Conservation (phyloP, 2,888 invertebrate species). For the Leptura quadrifasciata region DNA sequence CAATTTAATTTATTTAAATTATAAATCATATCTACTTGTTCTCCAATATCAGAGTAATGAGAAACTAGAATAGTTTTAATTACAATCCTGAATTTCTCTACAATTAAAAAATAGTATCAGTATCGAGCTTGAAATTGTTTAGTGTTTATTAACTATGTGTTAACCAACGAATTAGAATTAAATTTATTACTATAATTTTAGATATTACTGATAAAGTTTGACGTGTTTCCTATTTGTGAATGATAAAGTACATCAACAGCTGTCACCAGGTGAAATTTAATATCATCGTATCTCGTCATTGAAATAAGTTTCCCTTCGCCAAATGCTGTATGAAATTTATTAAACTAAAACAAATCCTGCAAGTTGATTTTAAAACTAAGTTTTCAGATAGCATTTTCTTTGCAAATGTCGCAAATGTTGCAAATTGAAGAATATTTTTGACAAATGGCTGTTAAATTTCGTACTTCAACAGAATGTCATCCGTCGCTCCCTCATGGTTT, state of each 20-base stretch:
- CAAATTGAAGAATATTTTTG: slow-evolving; percentile 36
- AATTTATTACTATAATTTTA: slow-evolving; percentile 21
- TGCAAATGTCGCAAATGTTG: slow-evolving; percentile 38
- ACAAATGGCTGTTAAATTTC: slow-evolving; percentile 41
- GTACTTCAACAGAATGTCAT: slow-evolving; percentile 34
- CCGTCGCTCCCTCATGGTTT: slow-evolving; percentile 20
- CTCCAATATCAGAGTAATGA: no score
- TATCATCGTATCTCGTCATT: slow-evolving; percentile 68
- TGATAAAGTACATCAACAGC: slow-evolving; percentile 73
- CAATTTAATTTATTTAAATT: no score
- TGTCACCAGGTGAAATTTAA: slow-evolving; percentile 75
- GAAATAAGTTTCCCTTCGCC: slow-evolving; percentile 53
- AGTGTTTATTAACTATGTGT: background rate
- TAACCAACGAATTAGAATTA: background rate
- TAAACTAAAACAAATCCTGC: slow-evolving; percentile 54
- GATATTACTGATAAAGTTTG: slow-evolving; percentile 61
- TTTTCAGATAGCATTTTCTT: slow-evolving; percentile 29
- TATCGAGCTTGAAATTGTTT: background rate
- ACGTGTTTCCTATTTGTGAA: slow-evolving; percentile 67
- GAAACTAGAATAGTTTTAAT: background rate
- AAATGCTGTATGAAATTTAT: slow-evolving; percentile 58
- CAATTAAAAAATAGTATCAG: background rate
- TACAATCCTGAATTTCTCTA: background rate
- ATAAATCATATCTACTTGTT: no score
- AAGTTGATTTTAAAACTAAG: slow-evolving; percentile 49